Evolutionary conservation across 2,797 vertebrate species (phyloP), one percentile per base, ranked within the genome.

Genomic region (Artibeus jamaicensis): DNA sequence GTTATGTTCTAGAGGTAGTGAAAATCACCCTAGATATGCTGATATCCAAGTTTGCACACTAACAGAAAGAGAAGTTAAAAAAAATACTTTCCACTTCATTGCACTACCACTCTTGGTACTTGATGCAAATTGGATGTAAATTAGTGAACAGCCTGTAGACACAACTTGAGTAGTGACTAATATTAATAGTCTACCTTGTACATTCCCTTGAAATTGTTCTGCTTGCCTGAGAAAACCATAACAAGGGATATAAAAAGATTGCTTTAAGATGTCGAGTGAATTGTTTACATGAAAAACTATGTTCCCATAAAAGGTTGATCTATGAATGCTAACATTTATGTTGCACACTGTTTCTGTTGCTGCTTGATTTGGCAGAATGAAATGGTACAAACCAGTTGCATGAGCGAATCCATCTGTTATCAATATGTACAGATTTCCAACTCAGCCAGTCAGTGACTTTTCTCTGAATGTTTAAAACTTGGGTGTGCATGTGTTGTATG

Each of bases 381-480:
- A 88, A 96, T 96, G 97, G 97, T 97, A 94, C 59, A 37, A 96
- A 97, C 88, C 39, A 37, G 24, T 96, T 95, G 19, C 19, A 59
- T 93, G 81, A 5, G 4, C 67, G 92, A 97, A 96, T 79, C 76
- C 95, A 87, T 85, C 55, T 37, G 84, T 74, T 71, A 94, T 37
- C 71, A 55, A 57, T 78, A 73, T 74, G 79, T 65, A 81, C 57
- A 59, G 87, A 79, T 86, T 79, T 94, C 37, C 10, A 68, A n/a
- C 32, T 79, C 89, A 96, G 19, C 14, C 86, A 79, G n/a, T 82
- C 65, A 50, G 83, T 95, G 91, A 42, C 85, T 91, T 95, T 86
- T 83, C n/a, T 93, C 92, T 73, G 88, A 78, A 83, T 94, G 71
- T 88, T 95, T 50, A 86, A 86, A 89, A 83, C 26, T 86, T 93